Percentiles rank a stretch among this genome's conserved stretches.
Evolutionary conservation across 2,797 vertebrate genomes (phyloP).

Genomic region (Myiothlypis coronata): DNA sequence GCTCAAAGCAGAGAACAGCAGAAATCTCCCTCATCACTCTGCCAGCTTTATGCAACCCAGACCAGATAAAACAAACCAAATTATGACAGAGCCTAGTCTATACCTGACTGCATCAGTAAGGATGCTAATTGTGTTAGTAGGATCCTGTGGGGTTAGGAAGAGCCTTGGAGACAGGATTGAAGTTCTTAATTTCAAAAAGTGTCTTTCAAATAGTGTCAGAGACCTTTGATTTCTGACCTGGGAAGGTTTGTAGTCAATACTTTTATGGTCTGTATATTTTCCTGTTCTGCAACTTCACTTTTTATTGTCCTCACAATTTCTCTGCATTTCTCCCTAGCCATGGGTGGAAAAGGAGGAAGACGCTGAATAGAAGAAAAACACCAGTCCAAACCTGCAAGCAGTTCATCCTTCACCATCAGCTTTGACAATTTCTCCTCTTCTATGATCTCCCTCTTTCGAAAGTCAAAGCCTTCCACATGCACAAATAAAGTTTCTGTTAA

Average conservation of each 20-base stretch:
- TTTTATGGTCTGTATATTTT: neutral
- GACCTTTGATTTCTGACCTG: neutral
- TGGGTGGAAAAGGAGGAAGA: conserved; percentile 52
- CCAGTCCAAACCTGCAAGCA: neutral
- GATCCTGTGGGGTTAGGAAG: neutral
- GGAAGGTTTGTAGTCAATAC: neutral
- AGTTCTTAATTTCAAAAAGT: neutral
- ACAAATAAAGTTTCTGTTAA: neutral
- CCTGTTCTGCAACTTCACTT: neutral
- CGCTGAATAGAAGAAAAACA: neutral
- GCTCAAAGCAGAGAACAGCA: neutral
- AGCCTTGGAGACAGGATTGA: neutral
- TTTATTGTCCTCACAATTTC: neutral
- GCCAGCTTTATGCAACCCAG: neutral
- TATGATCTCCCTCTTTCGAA: neutral
- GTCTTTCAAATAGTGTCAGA: neutral
- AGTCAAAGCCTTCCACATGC: rapidly evolving
- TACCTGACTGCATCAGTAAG: neutral
- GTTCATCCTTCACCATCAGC: neutral
- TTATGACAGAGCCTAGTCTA: neutral
- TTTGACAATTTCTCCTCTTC: neutral
- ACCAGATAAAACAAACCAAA: neutral
- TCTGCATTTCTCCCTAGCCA: conserved; percentile 16
- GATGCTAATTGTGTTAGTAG: neutral
- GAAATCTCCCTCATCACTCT: neutral